These are phyloP conservation scores for Microcaecilia unicolor DNA, from an alignment of 2,797 vertebrate species.

Conservation along the genomic window DNA sequence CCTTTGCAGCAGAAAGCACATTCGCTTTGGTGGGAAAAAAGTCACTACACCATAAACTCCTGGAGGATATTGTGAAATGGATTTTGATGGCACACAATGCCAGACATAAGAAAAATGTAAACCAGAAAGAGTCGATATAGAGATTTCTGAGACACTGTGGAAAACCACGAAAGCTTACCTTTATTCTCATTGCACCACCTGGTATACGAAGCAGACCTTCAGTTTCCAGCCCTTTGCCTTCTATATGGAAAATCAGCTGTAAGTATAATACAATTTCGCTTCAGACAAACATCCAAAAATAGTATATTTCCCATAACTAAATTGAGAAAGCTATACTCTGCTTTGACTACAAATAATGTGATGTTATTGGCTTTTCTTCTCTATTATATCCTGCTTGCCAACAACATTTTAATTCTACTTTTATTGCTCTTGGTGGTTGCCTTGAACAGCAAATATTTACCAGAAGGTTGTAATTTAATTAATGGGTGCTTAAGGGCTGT, in stretches of 20 bases:
- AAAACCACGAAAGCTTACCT: conserved; percentile 64
- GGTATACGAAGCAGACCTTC: conserved; percentile 91
- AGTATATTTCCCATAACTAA: neutral
- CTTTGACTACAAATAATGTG: neutral
- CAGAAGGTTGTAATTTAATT: no score
- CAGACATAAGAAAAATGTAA: no score
- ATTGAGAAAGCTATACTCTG: conserved; percentile 3
- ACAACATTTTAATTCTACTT: neutral
- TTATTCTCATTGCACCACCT: conserved; percentile 82
- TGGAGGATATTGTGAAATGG: no score
- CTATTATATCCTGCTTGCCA: neutral
- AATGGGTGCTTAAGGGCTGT: no score
- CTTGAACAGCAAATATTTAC: no score
- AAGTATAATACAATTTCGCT: conserved; percentile 22
- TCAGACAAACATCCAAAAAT: neutral
- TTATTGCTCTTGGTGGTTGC: no score
- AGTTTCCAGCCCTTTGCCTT: conserved; percentile 79
- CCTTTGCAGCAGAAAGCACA: no score
- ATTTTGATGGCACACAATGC: no score
- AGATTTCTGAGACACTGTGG: no score
- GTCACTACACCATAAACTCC: no score
- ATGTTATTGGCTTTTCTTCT: neutral
- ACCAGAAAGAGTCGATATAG: no score
- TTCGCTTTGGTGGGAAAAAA: no score
- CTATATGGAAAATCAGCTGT: conserved; percentile 79